These are phyloP conservation scores for Dendrocincla fuliginosa DNA, from an alignment of 2,797 vertebrate genomes.

Conservation along the genomic window DNA sequence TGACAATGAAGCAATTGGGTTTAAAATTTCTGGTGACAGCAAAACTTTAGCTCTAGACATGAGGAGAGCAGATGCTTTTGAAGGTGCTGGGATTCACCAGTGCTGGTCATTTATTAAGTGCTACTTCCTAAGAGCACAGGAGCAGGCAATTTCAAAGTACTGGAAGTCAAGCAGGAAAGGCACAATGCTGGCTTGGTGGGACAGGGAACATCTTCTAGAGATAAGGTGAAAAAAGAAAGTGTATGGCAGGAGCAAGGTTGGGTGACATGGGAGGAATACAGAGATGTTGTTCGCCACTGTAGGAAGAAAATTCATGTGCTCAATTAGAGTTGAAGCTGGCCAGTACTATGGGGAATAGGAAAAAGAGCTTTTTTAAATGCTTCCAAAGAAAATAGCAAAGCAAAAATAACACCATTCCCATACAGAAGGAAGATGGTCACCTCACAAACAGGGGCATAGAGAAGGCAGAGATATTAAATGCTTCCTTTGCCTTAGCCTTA, in stretches of 20 bases:
- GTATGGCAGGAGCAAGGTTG: accelerated
- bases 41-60: not conserved
- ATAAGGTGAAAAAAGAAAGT: not conserved
- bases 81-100: not conserved
- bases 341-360: not conserved
- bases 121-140: not conserved
- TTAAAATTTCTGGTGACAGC: not conserved
- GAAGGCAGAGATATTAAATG: not conserved
- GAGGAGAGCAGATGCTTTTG: not conserved
- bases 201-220: not conserved
- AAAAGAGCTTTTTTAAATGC: not conserved
- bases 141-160: not conserved
- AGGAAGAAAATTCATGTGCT: not conserved
- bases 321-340: not conserved
- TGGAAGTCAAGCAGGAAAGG: not conserved
- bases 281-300: accelerated
- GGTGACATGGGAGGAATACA: not conserved
- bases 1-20: not conserved
- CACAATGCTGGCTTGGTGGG: not conserved
- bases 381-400: not conserved
- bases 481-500: not conserved
- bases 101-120: not conserved
- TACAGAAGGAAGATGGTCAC: not conserved
- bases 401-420: not conserved
- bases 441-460: not conserved